Base-by-base conservation (phyloP, 2,113 vertebrate genomes). In the Pelobates fuscus region DNA sequence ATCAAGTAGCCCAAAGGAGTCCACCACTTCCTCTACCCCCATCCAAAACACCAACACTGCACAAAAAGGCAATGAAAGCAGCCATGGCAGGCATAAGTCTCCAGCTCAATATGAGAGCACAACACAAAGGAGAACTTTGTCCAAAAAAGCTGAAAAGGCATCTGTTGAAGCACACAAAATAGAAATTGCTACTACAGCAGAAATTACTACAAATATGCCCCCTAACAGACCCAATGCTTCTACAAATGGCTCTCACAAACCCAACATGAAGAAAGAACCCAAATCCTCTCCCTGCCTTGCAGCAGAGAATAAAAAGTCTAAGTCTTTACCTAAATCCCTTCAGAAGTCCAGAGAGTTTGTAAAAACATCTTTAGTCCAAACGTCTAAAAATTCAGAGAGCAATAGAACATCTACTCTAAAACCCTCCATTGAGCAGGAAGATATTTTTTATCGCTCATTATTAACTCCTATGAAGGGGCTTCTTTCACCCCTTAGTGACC, bases 401-500 rank as follows among this genome's bases (percentile, higher is more conserved):
- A 95, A 93, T 85, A 92, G 95, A 89, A 98, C 95, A 79, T 95
- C 92, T 1, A 92, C 91, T 80, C 91, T 91, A 79, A 91, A 92
- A 88, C 91, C 91, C 86, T 86, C 84, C 1, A 81, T 89, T 82
- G 92, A 93, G 89, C 91, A 93, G 88, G 92, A 93, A 81, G 91
- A 93, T 81, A 87, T 83, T 79, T 91, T 92, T 92, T 92, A n/a
- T 72, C 88, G 91, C 67, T 92, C 94, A 70, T 93, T 96, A 82
- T 95, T 98, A 89, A 98, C 96, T 81, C 95, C 95, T 82, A 94
- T 98, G 89, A 97, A 96, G 84, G 94, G 95, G 86, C 93, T 95
- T 75, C 85, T 99, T 79, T 99, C 97, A 25, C 97, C 97, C 0
- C 93, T 99, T 71, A 98, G 96, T 79, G 96, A 98, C 77, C 91